phyloP scores from a whole-genome alignment of 2,113 vertebrate species.

The Xenus cinereus region DNA sequence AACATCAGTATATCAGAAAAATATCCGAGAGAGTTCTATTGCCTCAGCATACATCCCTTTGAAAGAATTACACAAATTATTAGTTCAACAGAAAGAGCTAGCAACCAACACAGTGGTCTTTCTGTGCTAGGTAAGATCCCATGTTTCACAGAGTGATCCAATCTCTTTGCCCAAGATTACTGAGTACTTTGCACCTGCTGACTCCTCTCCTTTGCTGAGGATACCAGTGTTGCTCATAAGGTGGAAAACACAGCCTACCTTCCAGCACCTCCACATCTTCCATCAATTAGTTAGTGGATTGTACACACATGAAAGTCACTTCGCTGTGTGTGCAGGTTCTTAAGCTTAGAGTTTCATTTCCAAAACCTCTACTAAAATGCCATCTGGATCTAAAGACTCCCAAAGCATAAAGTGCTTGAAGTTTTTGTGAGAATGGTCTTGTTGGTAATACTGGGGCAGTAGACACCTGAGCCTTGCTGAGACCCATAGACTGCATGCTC shows the following conservation, averaged over 20 bases:
- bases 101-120: accelerated
- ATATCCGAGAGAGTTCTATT: background rate
- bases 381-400: background rate
- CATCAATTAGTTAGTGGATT: background rate
- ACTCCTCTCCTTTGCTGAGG: background rate
- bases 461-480: background rate
- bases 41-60: background rate
- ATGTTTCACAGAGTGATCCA: accelerated
- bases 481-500: accelerated
- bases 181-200: background rate
- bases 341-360: background rate
- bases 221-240: background rate
- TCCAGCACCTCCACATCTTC: background rate
- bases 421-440: background rate
- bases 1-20: background rate
- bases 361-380: background rate
- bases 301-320: background rate
- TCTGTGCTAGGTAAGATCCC: background rate
- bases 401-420: background rate
- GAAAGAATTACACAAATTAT: background rate
- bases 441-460: background rate
- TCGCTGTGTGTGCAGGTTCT: background rate
- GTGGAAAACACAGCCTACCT: background rate
- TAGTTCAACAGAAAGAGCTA: background rate
- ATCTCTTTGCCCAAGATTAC: background rate